A percentile compares a stretch with the other conserved stretches of the same genome.
These are phyloP conservation scores for Zaprionus lineosus DNA, from an alignment of 2,888 invertebrate species.

Conservation along the genomic window DNA sequence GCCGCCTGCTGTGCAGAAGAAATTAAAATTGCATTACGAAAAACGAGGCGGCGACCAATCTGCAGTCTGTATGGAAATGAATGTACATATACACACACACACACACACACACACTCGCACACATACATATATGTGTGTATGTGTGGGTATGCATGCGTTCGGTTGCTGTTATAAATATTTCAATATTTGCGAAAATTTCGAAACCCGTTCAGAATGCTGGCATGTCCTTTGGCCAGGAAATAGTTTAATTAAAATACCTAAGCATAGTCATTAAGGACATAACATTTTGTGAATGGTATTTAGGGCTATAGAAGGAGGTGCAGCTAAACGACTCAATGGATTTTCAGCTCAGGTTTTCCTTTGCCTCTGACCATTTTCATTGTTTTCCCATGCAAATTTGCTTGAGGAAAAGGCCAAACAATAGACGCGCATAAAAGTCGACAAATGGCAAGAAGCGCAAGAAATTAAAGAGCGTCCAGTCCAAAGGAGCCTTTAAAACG, in stretches of 20 bases:
- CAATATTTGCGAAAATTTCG: slow-evolving; percentile 72
- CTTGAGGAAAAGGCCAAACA: slow-evolving; percentile 47
- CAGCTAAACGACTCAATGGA: slow-evolving; percentile 32
- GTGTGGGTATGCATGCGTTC: slow-evolving; percentile 33
- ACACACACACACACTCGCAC: not conserved
- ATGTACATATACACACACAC: not conserved
- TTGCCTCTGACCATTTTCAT: slow-evolving; percentile 69
- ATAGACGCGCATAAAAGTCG: slow-evolving; percentile 45
- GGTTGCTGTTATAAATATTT: slow-evolving; percentile 70
- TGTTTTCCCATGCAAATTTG: slow-evolving; percentile 71
- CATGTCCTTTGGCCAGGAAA: slow-evolving; percentile 62
- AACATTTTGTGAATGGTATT: slow-evolving; percentile 59
- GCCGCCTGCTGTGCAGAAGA: slow-evolving; percentile 69
- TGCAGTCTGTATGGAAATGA: too few relatives aligned
- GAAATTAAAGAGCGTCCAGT: slow-evolving; percentile 44
- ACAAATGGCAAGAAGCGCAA: slow-evolving; percentile 30
- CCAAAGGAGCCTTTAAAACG: slow-evolving; percentile 44
- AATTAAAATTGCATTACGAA: slow-evolving; percentile 77
- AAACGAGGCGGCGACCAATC: slow-evolving; percentile 37
- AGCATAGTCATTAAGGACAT: slow-evolving; percentile 72
- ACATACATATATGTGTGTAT: slow-evolving; percentile 12
- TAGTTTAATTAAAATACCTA: slow-evolving; percentile 79
- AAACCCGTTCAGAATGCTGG: slow-evolving; percentile 40
- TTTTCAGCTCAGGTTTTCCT: slow-evolving; percentile 24
- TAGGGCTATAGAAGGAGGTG: not conserved